Base-by-base conservation (phyloP, 2,113 vertebrate species). In the Caretta caretta region DNA sequence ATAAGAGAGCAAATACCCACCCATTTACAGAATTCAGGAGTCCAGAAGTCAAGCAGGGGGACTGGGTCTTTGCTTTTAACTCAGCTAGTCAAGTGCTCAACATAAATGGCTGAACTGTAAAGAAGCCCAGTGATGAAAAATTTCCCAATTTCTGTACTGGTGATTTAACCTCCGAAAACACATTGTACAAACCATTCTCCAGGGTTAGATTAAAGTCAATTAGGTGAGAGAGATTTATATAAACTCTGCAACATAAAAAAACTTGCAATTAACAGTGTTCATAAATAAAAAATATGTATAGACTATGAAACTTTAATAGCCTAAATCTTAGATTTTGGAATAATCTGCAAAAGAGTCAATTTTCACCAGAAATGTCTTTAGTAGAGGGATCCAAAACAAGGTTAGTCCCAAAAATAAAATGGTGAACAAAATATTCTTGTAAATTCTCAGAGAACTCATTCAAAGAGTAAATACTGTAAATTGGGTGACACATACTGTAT, bases 181-280 rank as follows among this genome's bases (percentile, higher is more conserved):
- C 4, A 65, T 20, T 11, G 17, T 3, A 42, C 2, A 0, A 0
- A 10, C 20, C 87, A 88, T 72, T 84, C 24, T 59, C 49, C n/a
- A 86, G 10, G 1, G 10, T 35, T 9, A 17, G 54, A 78, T 8
- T 4, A 80, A 86, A 19, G 65, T 69, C 25, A 81, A 53, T 19
- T 46, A 93, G 76, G 10, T 38, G 53, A 94, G 24, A 91, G 46
- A 93, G 22, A 69, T 3, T 2, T 72, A 81, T 90, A 93, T 84
- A 87, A 42, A 56, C 75, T 93, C 90, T 87, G 48, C 59, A 76
- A 3, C 20, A 20, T 49, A 89, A 84, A 3, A 57, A 51, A 42
- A 42, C 35, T 17, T 69, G 35, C 65, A n/a, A n/a, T 25, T 1
- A 80, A 20, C 0, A 85, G 53, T 0, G 0, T 5, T 53, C 38